phyloP scores from a whole-genome alignment of 2,113 vertebrate species.

The Heteronetta atricapilla region DNA sequence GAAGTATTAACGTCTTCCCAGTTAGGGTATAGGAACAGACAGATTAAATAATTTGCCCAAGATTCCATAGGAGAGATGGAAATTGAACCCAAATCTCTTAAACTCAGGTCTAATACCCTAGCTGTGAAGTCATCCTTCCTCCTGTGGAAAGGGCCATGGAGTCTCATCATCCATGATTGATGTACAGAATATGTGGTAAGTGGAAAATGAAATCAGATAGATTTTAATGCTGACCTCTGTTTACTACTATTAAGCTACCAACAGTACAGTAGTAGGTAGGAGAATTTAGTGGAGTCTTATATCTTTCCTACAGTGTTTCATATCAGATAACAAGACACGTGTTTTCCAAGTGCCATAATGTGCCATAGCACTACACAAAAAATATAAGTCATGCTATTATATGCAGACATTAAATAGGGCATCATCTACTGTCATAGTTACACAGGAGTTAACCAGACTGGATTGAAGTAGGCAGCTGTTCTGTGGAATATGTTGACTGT shows the following conservation, averaged over 20 bases:
- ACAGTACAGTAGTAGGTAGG: background rate
- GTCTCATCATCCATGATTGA: background rate
- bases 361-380: background rate
- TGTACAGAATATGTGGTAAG: background rate
- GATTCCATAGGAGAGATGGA: constrained; percentile 9
- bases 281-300: background rate
- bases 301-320: background rate
- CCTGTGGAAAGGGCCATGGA: background rate
- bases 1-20: background rate
- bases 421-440: background rate
- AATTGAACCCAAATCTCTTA: constrained; percentile 11
- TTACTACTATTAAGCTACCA: background rate
- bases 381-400: background rate
- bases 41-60: constrained; percentile 3
- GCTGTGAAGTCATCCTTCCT: background rate
- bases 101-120: background rate
- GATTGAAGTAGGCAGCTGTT: background rate
- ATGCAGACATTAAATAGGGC: background rate
- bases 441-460: background rate
- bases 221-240: background rate
- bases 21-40: background rate
- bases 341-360: background rate
- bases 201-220: constrained; percentile 38
- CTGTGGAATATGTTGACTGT: background rate
- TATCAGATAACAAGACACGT: background rate